Percentiles rank a stretch among this genome's conserved stretches.
These are phyloP conservation scores for Arctopsyche grandis DNA, from an alignment of 1,140 invertebrate species.

Conservation along the genomic window DNA sequence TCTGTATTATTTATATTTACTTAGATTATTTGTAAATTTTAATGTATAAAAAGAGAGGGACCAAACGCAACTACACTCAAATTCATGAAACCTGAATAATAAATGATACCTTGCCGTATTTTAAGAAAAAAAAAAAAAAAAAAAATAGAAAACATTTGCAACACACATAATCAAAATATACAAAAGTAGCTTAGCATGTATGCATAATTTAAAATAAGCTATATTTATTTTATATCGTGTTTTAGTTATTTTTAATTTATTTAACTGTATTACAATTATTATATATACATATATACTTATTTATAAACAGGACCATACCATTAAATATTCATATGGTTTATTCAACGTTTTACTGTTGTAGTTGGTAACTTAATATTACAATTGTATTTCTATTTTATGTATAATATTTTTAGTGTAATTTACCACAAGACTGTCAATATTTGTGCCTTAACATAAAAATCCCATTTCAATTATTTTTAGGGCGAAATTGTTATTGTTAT, in stretches of 20 bases:
- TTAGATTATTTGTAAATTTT: too few species aligned
- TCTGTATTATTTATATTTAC: too few species aligned
- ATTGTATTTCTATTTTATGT: not conserved
- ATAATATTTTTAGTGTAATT: not conserved
- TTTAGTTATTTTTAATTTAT: not conserved
- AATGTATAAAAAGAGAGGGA: too few species aligned
- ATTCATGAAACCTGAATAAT: too few species aligned
- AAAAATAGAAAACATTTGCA: too few species aligned
- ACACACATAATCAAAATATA: not conserved
- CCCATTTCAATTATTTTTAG: not conserved
- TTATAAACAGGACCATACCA: not conserved
- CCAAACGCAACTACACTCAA: too few species aligned
- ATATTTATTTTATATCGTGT: not conserved
- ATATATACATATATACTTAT: not conserved
- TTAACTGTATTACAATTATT: not conserved
- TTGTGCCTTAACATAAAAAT: conserved; percentile 34
- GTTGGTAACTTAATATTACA: not conserved
- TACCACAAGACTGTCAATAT: conserved; percentile 37
- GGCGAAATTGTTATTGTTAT: conserved; percentile 9
- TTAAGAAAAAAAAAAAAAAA: too few species aligned
- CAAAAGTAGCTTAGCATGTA: not conserved
- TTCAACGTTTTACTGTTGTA: not conserved
- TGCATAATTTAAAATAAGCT: not conserved
- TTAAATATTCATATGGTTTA: not conserved
- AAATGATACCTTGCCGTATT: too few species aligned